phyloP scores from a whole-genome alignment of 1,140 invertebrate species.

The Eubasilissa regina region DNA sequence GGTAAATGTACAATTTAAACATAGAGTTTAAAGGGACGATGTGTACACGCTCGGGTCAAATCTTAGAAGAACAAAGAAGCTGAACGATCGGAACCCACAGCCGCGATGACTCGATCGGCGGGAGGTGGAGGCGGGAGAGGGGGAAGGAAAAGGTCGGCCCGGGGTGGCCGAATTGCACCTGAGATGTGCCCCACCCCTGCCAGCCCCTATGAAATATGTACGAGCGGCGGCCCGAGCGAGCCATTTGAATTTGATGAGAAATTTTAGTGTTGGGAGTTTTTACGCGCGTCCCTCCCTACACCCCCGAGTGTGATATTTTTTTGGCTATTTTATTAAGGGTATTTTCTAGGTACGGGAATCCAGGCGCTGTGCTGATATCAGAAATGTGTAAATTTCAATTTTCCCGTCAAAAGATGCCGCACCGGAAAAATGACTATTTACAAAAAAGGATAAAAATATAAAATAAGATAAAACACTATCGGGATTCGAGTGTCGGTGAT shows the following conservation, averaged over 20 bases:
- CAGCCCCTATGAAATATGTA: conserved; percentile 56
- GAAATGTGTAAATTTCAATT: not conserved
- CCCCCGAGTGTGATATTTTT: conserved; percentile 34
- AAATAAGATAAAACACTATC: conserved; percentile 3
- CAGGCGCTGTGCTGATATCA: not conserved
- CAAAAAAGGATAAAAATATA: not conserved
- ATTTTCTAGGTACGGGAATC: conserved; percentile 2
- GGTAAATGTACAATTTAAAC: no score
- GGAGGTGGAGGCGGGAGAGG: conserved; percentile 12
- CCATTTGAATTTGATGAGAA: conserved; percentile 49
- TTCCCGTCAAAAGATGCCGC: no score
- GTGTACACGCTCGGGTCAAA: no score
- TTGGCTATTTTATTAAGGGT: conserved; percentile 37
- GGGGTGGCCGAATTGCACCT: conserved; percentile 48
- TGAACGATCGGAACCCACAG: conserved; percentile 13
- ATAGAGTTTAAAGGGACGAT: no score
- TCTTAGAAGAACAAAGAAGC: conserved; percentile 33
- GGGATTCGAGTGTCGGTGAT: not conserved
- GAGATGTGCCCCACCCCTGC: conserved; percentile 50
- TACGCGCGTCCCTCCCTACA: conserved; percentile 30
- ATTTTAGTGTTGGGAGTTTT: conserved; percentile 41
- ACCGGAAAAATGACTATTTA: not conserved
- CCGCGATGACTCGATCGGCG: not conserved
- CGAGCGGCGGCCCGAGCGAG: conserved; percentile 43
- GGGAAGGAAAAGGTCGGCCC: conserved; percentile 50